Evolutionary conservation across 2,888 invertebrate genomes (phyloP).

Genomic region (Folsomia candida): DNA sequence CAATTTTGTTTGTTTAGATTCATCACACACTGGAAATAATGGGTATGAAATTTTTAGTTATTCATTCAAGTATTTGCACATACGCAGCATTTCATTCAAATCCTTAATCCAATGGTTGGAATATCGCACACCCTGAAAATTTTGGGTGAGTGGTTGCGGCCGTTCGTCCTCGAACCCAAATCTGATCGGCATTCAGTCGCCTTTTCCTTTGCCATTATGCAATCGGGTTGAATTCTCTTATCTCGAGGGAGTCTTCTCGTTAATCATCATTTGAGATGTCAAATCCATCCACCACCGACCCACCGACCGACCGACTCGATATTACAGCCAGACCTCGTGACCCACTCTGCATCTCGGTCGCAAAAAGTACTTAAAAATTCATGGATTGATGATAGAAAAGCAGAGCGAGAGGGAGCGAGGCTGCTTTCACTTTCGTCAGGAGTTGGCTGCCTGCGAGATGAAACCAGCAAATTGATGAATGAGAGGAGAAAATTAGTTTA

Average conservation of each 20-base stretch:
- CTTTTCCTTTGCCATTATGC: not conserved
- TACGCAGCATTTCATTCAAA: no score
- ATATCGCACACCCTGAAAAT: constrained; percentile 55
- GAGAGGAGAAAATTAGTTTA: constrained; percentile 4
- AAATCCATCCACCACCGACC: not conserved
- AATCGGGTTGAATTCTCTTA: not conserved
- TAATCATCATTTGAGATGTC: not conserved
- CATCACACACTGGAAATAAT: not conserved
- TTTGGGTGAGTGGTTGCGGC: constrained; percentile 59
- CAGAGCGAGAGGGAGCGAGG: not conserved
- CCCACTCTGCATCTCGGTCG: not conserved
- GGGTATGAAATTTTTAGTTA: no score
- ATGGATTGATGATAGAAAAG: not conserved
- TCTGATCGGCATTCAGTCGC: not conserved
- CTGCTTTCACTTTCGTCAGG: not conserved
- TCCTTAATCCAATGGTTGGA: no score
- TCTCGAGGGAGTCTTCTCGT: not conserved
- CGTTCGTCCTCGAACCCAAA: not conserved
- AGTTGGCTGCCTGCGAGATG: no score
- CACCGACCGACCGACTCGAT: not conserved
- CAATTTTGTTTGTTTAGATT: no score
- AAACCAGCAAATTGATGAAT: constrained; percentile 6
- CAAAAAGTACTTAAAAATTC: not conserved
- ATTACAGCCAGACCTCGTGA: not conserved
- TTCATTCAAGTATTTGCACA: no score